Evolutionary conservation across 2,113 vertebrate genomes (phyloP), one percentile per base, ranked within the genome.

Genomic region (Pterocles burchelli): DNA sequence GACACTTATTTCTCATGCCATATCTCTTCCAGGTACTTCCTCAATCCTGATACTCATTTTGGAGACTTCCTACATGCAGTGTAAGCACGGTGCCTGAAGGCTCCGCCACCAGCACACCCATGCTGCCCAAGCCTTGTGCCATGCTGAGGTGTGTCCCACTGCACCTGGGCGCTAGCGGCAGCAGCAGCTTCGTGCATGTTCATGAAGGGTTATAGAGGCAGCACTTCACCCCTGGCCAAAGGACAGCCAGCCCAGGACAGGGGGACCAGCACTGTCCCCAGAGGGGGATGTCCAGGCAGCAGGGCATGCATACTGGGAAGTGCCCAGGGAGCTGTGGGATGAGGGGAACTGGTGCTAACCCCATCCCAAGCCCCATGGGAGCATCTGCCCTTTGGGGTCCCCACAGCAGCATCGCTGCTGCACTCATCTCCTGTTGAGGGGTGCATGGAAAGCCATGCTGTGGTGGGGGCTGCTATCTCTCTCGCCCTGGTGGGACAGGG

Each of bases 61-160:
- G 41, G 61, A 70, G 54, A 13, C 18, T 65, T 49, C 16, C 33
- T 45, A 0, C 11, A 5, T 13, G n/a, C 36, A 26, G 11, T 14
- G 10, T 26, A 43, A 71, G 24, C 6, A 13, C 4, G 3, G 33
- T 54, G 51, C 17, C 26, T 0, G 2, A 16, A 73, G 14, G 14
- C 9, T 48, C 28, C 45, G 51, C 68, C 36, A 24, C 18, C 66
- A 38, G 48, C 1, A 0, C 13, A n/a, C 31, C 29, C 7, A 2
- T 28, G 51, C 55, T 81, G 43, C 57, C 52, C 84, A 19, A 65
- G 34, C 58, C 46, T 85, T 21, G 0, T 16, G 52, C 82, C 41
- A 34, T 18, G 22, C 43, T 0, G 0, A 77, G 19, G 51, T 41
- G 57, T 26, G 24, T 33, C 29, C 13, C 52, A 2, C 73, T 58